Percentiles rank a stretch among this genome's conserved stretches.
These are phyloP conservation scores for Vesta saturnalis DNA, from an alignment of 2,888 invertebrate genomes.

Conservation along the genomic window DNA sequence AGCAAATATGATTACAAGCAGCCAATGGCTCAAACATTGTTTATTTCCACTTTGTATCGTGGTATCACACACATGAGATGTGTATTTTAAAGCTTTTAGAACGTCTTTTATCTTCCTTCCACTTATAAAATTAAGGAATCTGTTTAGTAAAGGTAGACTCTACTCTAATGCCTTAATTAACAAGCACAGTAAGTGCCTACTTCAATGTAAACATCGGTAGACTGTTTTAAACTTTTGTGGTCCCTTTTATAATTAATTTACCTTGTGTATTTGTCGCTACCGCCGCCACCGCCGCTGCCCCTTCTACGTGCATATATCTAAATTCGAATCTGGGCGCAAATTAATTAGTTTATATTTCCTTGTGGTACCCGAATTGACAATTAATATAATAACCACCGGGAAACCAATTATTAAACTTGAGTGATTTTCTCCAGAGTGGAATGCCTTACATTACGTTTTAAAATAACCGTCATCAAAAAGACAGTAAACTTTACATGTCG, in stretches of 20 bases:
- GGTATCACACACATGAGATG: constrained; percentile 32
- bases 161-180: constrained; percentile 22
- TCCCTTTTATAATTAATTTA: constrained; percentile 41
- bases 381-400: constrained; percentile 26
- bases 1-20: constrained; percentile 58
- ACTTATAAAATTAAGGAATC: constrained; percentile 18
- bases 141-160: not conserved
- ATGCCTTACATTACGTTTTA: too few species aligned
- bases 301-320: constrained; percentile 29
- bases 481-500: not conserved
- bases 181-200: constrained; percentile 28
- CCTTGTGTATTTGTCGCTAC: constrained; percentile 29
- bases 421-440: not conserved
- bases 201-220: constrained; percentile 34
- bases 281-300: constrained; percentile 25
- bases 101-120: constrained; percentile 18
- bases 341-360: constrained; percentile 35
- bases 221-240: constrained; percentile 38
- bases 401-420: constrained; percentile 11
- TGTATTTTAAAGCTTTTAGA: constrained; percentile 36
- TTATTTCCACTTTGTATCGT: constrained; percentile 49
- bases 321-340: constrained; percentile 28
- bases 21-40: constrained; percentile 58
- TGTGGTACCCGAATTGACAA: constrained; percentile 26
- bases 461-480: too few species aligned